Percentiles rank a stretch among this genome's conserved stretches.
Conservation (phyloP, 2,797 vertebrate species). For the Periparus ater region DNA sequence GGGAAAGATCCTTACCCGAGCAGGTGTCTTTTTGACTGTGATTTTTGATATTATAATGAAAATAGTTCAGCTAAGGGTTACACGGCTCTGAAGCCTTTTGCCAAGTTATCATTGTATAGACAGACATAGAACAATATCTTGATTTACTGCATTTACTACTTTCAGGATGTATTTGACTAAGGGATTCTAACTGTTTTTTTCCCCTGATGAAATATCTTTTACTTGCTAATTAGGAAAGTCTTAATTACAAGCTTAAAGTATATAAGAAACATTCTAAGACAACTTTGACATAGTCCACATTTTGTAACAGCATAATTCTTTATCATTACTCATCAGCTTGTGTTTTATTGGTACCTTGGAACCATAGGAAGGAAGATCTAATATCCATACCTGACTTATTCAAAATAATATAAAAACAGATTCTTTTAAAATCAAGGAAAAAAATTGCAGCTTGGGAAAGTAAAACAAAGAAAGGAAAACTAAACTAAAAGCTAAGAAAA, state of each 20-base stretch:
- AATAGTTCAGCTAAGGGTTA: background rate
- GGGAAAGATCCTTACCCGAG: background rate
- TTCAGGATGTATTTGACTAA: background rate
- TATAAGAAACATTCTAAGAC: background rate
- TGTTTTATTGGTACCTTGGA: background rate
- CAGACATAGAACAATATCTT: background rate
- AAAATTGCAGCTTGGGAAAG: background rate
- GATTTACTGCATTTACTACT: background rate
- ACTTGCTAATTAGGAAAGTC: background rate
- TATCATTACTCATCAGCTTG: background rate
- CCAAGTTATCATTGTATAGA: background rate
- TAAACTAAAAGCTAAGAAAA: background rate
- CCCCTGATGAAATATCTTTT: background rate
- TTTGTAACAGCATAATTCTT: background rate
- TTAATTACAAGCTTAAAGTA: background rate
- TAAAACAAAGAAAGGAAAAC: background rate
- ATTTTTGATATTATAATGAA: background rate
- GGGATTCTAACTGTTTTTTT: background rate
- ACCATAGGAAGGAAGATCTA: background rate
- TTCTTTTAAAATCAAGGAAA: background rate
- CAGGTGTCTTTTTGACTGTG: background rate
- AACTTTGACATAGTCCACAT: background rate
- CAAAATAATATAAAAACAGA: background rate
- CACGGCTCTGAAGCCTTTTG: background rate
- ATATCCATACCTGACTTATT: background rate